Base-by-base conservation (phyloP, 1,140 invertebrate genomes). In the Schlechtendalia chinensis region DNA sequence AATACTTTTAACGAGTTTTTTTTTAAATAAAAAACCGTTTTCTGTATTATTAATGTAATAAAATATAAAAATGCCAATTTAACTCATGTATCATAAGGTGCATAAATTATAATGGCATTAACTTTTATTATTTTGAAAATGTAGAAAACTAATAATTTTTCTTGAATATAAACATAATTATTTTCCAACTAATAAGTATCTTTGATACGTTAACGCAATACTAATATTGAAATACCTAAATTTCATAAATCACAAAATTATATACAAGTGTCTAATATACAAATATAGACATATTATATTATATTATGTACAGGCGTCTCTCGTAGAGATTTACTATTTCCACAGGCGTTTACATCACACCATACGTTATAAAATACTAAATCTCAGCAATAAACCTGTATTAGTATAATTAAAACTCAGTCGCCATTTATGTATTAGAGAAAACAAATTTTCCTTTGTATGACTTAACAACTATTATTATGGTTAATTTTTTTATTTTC, bases 1-100 rank as follows among this genome's bases (percentile, higher is more conserved):
- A 39, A 67, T 67, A 67, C 63, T 67, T n/a, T 69, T 50, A 69
- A 69, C 65, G 47, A 69, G 47, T 54, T 72, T 72, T 27, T n/a
- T 39, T 39, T 39, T 39, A 39, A 4, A 39, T 72, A 72, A 54
- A 17, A 54, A 72, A 47, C 22, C 27, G 17, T 53, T 72, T 10
- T 72, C 17, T 72, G 3, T 24, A 54, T 72, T n/a, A n/a, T n/a
- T n/a, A 53, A 29, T 69, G 27, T 29, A 29, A 12, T 72, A 22
- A 39, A 69, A 47, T 27, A 67, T 69, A 53, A 71, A 53, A 71
- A 69, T 69, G 67, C 5, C n/a, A 50, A 17, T 72, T 72, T 72
- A 72, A 11, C 19, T 72, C 19, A 4, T 53, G 16, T 69, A 47
- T 22, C 11, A 8, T 47, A 47, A 17, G 19, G 39, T 45, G 32